A percentile compares a stretch with the other conserved stretches of the same genome.
phyloP scores from a whole-genome alignment of 2,797 vertebrate genomes.

The Catostomus latipinnis region DNA sequence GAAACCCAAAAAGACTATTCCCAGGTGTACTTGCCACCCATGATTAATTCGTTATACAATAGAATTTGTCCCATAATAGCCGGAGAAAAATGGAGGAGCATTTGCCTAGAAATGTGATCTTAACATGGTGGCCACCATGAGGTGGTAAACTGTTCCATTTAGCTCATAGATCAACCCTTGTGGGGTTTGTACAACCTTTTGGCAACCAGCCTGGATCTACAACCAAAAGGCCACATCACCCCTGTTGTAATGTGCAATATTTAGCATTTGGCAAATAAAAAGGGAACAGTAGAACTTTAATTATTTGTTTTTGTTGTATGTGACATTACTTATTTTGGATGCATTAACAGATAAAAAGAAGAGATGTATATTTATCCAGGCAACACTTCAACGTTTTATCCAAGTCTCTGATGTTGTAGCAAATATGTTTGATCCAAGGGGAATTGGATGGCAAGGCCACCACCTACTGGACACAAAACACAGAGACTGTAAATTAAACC shows the following conservation, averaged over 20 bases:
- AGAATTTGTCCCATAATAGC: too few relatives aligned
- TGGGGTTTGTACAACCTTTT: not conserved
- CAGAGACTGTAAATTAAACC: not conserved
- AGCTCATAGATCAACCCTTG: not conserved
- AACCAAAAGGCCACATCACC: not conserved
- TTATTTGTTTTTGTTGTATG: not conserved
- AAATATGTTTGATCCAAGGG: not conserved
- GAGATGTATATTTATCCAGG: not conserved
- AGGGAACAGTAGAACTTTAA: not conserved
- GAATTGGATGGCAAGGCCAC: conserved; percentile 25
- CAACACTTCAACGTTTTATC: too few relatives aligned
- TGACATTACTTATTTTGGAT: not conserved
- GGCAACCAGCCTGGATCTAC: not conserved
- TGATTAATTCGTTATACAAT: too few relatives aligned
- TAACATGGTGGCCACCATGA: too few relatives aligned
- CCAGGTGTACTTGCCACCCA: too few relatives aligned
- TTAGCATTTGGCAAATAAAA: not conserved
- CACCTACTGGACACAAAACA: conserved; percentile 33
- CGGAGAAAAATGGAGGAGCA: too few relatives aligned
- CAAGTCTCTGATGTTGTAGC: not conserved
- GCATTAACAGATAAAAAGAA: not conserved
- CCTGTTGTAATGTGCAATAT: not conserved
- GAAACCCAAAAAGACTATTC: too few relatives aligned
- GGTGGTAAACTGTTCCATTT: too few relatives aligned
- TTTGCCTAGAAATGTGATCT: too few relatives aligned